Evolutionary conservation across 1,140 invertebrate genomes (phyloP).

Genomic region (Homalodisca vitripennis): DNA sequence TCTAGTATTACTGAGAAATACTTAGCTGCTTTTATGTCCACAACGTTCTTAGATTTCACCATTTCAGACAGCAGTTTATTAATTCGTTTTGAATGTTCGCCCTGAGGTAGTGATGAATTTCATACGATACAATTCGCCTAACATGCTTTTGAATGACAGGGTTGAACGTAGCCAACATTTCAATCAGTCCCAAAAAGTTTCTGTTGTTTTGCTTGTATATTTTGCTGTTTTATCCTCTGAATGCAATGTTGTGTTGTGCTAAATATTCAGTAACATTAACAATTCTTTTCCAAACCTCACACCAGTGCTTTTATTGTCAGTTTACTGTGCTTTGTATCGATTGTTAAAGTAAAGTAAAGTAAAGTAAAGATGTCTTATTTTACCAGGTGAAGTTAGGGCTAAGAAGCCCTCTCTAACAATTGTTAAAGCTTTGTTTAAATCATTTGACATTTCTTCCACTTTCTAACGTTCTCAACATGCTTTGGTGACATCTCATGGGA

Average conservation of each 20-base stretch:
- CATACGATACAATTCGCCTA: constrained; percentile 15
- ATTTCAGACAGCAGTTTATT: constrained; percentile 5
- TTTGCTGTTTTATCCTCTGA: constrained; percentile 37
- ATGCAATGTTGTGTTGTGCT: constrained; percentile 41
- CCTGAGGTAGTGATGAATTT: constrained; percentile 15
- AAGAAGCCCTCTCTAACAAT: no score
- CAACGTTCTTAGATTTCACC: background rate
- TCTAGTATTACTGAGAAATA: constrained; percentile 44
- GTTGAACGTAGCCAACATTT: no score
- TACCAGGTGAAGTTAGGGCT: no score
- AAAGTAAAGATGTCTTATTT: no score
- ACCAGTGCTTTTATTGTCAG: constrained; percentile 40
- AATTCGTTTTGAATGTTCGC: constrained; percentile 21
- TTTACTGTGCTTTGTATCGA: constrained; percentile 36
- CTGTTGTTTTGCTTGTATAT: constrained; percentile 40
- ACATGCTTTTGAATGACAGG: no score
- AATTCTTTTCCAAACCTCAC: constrained; percentile 39
- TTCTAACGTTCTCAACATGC: no score
- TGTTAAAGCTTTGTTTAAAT: no score
- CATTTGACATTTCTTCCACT: constrained; percentile 34
- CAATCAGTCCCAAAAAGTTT: constrained; percentile 42
- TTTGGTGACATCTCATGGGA: constrained; percentile 32
- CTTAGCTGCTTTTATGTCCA: constrained; percentile 34
- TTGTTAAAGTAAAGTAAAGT: constrained; percentile 33
- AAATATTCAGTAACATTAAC: no score